Conservation (phyloP, 2,113 vertebrate genomes). For the Smithornis capensis region DNA sequence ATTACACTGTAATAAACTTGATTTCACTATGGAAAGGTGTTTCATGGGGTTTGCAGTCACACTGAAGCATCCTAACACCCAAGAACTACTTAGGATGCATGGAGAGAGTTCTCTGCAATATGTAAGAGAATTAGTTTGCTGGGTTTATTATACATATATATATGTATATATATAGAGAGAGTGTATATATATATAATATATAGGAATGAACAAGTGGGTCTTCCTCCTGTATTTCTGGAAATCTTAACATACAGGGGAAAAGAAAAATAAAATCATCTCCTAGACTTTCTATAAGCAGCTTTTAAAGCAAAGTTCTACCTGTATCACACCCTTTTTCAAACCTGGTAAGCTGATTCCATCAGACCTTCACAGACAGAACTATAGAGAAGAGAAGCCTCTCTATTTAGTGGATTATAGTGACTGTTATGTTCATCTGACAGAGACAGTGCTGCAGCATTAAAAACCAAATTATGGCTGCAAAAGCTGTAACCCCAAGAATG, state of each 20-base stretch:
- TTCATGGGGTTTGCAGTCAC: neutral
- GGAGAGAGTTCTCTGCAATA: neutral
- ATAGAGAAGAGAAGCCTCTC: neutral
- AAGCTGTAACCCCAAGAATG: neutral
- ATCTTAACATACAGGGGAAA: neutral
- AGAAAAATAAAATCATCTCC: neutral
- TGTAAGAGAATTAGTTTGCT: neutral
- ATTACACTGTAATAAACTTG: neutral
- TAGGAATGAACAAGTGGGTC: neutral
- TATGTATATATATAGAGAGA: no score
- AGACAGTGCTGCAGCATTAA: neutral
- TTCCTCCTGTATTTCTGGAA: neutral
- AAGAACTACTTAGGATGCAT: neutral
- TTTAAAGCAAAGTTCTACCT: neutral
- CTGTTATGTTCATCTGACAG: neutral
- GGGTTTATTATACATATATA: neutral
- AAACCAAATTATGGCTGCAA: neutral
- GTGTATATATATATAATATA: no score
- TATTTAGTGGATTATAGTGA: neutral
- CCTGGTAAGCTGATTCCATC: neutral
- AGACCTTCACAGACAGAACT: neutral
- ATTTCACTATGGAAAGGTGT: neutral
- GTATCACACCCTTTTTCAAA: neutral
- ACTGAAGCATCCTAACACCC: neutral
- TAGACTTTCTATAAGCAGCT: neutral